These are phyloP conservation scores for Acrossocheilus fasciatus DNA, from an alignment of 2,797 vertebrate genomes.

Conservation along the genomic window DNA sequence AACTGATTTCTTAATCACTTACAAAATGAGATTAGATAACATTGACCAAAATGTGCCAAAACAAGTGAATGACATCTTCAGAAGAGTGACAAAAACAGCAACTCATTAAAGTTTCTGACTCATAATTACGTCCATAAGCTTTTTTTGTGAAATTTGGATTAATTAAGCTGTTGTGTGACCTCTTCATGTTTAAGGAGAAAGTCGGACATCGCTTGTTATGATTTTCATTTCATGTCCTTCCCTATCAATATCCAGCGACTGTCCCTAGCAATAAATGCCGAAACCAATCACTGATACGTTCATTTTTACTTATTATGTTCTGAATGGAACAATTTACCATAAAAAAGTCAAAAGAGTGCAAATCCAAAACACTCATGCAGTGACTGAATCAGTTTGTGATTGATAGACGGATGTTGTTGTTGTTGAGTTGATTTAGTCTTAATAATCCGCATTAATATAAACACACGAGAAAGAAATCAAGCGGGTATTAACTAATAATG, in stretches of 20 bases:
- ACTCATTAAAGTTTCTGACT: no score
- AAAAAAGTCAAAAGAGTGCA: background rate
- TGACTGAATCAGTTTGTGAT: background rate
- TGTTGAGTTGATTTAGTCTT: background rate
- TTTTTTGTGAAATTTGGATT: no score
- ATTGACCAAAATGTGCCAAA: no score
- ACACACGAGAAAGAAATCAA: background rate
- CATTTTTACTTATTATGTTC: background rate
- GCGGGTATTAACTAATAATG: background rate
- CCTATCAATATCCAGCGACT: no score
- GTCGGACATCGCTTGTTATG: no score
- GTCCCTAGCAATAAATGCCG: background rate
- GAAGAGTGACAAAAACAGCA: no score
- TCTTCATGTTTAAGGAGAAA: no score
- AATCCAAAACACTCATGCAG: background rate
- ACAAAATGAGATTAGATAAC: no score
- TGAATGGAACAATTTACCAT: background rate
- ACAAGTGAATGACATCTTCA: no score
- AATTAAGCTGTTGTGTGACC: no score
- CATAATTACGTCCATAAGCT: no score
- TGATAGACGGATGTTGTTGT: constrained; percentile 10
- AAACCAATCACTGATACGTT: background rate
- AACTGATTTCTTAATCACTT: background rate
- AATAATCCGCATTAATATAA: background rate
- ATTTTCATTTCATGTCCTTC: no score